Evolutionary conservation across 2,888 invertebrate genomes (phyloP).

Genomic region (Notodonta ziczac): DNA sequence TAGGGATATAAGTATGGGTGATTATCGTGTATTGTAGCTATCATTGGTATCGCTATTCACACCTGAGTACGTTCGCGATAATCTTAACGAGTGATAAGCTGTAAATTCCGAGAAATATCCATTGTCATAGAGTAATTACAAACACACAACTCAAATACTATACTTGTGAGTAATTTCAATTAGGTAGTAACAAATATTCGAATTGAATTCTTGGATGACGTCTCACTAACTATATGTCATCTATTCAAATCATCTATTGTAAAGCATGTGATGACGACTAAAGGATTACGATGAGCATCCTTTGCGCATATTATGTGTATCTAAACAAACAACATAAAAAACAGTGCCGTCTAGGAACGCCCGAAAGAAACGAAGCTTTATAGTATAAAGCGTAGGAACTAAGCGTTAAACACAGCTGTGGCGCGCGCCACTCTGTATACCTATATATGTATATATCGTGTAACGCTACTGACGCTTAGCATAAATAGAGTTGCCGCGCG

Average conservation of each 20-base stretch:
- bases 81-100: slow-evolving; percentile 4
- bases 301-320: no score
- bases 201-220: not conserved
- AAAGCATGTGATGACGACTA: no score
- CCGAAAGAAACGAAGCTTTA: no score
- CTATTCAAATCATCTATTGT: not conserved
- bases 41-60: not conserved
- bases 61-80: slow-evolving; percentile 1
- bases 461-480: no score
- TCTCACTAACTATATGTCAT: not conserved
- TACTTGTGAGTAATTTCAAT: not conserved
- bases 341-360: no score
- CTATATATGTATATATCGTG: no score
- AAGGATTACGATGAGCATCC: no score
- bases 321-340: no score
- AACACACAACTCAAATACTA: not conserved
- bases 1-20: not conserved
- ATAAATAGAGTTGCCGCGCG: no score
- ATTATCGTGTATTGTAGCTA: not conserved
- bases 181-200: not conserved
- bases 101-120: not conserved
- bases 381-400: no score
- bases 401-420: no score
- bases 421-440: no score
- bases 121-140: not conserved